phyloP scores from a whole-genome alignment of 1,140 invertebrate species.

The Drosophila ambigua region DNA sequence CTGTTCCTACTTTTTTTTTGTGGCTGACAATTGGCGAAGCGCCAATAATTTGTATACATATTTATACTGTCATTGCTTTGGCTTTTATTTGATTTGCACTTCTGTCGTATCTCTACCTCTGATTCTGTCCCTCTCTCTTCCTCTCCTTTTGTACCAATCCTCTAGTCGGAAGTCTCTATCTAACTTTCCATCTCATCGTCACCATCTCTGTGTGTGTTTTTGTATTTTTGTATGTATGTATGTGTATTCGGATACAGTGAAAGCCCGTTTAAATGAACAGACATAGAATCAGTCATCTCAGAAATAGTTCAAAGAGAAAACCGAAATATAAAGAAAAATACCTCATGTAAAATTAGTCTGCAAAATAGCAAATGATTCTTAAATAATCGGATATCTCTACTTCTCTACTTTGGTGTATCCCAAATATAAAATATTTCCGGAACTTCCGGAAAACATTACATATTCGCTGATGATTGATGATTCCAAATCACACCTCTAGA shows the following conservation, averaged over 20 bases:
- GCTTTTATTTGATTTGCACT: constrained; percentile 36
- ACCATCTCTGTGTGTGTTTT: neutral
- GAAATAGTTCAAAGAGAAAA: too few species aligned
- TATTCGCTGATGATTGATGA: too few species aligned
- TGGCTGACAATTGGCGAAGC: constrained; percentile 72
- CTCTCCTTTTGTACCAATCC: neutral
- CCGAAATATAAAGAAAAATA: too few species aligned
- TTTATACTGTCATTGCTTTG: constrained; percentile 67
- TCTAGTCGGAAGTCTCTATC: neutral
- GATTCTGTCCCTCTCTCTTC: constrained; percentile 2
- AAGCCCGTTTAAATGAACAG: too few species aligned
- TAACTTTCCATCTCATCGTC: neutral
- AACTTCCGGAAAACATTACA: too few species aligned
- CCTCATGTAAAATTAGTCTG: too few species aligned
- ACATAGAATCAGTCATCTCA: too few species aligned
- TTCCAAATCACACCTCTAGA: too few species aligned
- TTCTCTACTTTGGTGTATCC: too few species aligned
- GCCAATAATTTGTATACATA: constrained; percentile 76
- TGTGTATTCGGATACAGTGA: neutral
- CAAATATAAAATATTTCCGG: too few species aligned
- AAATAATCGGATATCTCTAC: too few species aligned
- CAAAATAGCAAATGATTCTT: too few species aligned
- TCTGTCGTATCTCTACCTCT: neutral
- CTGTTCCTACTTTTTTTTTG: constrained; percentile 16
- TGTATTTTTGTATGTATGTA: constrained; percentile 25